phyloP scores from a whole-genome alignment of 2,797 vertebrate genomes.

The Luscinia megarhynchos region DNA sequence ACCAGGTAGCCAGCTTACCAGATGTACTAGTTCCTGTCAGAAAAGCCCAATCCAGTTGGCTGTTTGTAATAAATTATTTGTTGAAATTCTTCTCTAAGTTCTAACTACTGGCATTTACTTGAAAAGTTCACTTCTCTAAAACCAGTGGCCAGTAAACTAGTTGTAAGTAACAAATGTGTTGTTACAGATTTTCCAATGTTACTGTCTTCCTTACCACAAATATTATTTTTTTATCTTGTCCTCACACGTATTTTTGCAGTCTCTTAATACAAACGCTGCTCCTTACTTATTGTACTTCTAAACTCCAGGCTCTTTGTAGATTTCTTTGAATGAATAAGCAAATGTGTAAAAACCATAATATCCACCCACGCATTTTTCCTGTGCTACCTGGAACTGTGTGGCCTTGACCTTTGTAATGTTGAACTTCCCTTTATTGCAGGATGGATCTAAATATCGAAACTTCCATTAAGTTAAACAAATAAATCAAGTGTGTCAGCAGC shows the following conservation, averaged over 20 bases:
- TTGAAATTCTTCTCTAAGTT: neutral
- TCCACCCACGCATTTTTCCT: neutral
- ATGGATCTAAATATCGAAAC: slow-evolving; percentile 58
- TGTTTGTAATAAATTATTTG: neutral
- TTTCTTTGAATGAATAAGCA: slow-evolving; percentile 21
- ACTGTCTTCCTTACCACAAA: neutral
- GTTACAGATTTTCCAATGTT: neutral
- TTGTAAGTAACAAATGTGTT: neutral
- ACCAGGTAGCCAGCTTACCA: neutral
- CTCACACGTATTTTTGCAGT: neutral
- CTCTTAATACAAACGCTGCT: neutral
- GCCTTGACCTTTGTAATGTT: slow-evolving; percentile 62
- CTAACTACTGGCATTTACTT: neutral
- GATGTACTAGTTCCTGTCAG: neutral
- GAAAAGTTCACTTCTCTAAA: neutral
- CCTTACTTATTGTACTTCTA: neutral
- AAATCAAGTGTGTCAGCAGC: slow-evolving; percentile 17
- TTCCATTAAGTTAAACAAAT: slow-evolving; percentile 62
- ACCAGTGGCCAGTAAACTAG: neutral
- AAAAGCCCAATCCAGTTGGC: neutral
- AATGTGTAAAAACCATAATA: neutral
- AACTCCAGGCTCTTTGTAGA: neutral
- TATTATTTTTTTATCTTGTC: neutral
- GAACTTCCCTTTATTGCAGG: slow-evolving; percentile 60
- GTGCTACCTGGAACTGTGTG: neutral